Base-by-base conservation (phyloP, 2,797 vertebrate genomes). In the Psittacula derbiana region DNA sequence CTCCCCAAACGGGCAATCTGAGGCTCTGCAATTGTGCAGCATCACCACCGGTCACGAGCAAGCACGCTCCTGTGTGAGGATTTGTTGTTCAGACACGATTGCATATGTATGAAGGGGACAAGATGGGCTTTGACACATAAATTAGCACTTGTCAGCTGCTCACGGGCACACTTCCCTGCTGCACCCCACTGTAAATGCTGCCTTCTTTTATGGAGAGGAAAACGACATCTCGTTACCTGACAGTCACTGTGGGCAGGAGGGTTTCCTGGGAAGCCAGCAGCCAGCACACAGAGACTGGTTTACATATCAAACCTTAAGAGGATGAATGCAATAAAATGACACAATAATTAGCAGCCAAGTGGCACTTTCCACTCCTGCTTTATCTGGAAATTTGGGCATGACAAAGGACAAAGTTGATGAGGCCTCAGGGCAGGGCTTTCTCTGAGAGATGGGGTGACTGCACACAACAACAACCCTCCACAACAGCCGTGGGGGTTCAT, bases 111-210 rank as follows among this genome's bases (percentile, higher is more conserved):
- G 96, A 97, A 97, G 93, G 94, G 96, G 93, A 96, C 95, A 97
- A 96, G 96, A 97, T 95, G 95, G 95, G 96, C 93, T 95, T 96
- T 97, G 96, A 97, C 95, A 97, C 96, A 97, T 97, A 97, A 96
- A 97, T 97, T 97, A 97, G 93, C 96, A 96, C 95, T 96, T 97
- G 95, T 97, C 96, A 97, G 92, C 96, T 95, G 94, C 90, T 96
- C 86, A 65, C 28, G 80, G 93, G 96, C 95, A 96, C 92, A 64
- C 73, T 88, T 95, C 90, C 93, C 94, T 81, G 83, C 93, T 88
- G 92, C 86, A 95, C 70, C 87, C 91, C 96, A 81, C 90, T 58
- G 94, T 84, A 90, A 94, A 66, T 86, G 93, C 94, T 23, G 88
- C 90, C 66, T 96, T 74, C 95, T 93, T 92, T 94, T 28, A 73